phyloP scores from a whole-genome alignment of 1,140 invertebrate genomes.

The Spodoptera frugiperda region DNA sequence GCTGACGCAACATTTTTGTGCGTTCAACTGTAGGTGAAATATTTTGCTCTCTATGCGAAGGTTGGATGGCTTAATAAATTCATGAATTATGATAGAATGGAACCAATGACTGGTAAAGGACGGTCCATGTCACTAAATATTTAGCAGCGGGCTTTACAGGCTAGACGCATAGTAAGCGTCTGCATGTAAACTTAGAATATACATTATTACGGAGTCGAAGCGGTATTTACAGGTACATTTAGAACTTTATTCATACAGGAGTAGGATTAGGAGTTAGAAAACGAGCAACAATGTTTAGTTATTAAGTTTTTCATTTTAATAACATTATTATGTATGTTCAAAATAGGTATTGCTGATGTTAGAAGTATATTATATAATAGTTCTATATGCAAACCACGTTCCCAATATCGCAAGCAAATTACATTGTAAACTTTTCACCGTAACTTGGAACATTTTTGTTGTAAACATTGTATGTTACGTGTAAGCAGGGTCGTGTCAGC shows the following conservation, averaged over 20 bases:
- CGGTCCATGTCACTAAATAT: too few relatives aligned
- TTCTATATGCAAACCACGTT: slow-evolving; percentile 9
- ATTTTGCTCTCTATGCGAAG: background rate
- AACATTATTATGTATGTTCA: slow-evolving; percentile 5
- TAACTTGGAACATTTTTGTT: slow-evolving; percentile 39
- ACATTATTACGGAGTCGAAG: too few relatives aligned
- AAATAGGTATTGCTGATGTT: slow-evolving; percentile 8
- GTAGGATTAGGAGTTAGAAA: background rate
- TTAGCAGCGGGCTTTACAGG: too few relatives aligned
- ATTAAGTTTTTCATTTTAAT: background rate
- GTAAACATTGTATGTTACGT: slow-evolving; percentile 28
- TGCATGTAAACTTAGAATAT: too few relatives aligned
- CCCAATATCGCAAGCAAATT: slow-evolving; percentile 7
- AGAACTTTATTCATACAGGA: too few relatives aligned
- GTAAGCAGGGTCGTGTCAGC: slow-evolving; percentile 36
- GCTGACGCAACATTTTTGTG: slow-evolving; percentile 19
- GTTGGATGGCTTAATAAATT: background rate
- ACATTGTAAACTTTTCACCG: slow-evolving; percentile 17
- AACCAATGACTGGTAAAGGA: too few relatives aligned
- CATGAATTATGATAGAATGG: too few relatives aligned
- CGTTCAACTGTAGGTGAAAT: slow-evolving; percentile 17
- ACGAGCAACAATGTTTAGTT: background rate
- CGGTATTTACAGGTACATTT: too few relatives aligned
- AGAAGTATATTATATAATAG: slow-evolving; percentile 10
- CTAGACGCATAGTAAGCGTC: too few relatives aligned